phyloP scores from a whole-genome alignment of 2,113 vertebrate genomes.

The Columba janthina region DNA sequence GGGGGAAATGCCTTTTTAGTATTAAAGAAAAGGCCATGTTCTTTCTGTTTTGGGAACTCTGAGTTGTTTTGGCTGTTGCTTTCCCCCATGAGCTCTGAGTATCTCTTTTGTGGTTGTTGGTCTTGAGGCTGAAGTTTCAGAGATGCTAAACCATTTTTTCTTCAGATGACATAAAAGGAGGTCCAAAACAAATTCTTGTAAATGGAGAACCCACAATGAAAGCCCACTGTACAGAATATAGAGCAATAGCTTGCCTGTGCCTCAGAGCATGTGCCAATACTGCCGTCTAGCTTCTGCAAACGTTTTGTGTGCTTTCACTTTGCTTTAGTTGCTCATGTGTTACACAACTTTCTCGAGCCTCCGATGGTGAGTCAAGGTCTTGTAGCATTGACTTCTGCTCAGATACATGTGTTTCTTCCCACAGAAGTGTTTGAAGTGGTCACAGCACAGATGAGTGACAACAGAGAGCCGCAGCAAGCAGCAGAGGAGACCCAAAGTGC shows the following conservation, averaged over 20 bases:
- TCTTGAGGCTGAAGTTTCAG: background rate
- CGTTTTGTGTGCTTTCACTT: background rate
- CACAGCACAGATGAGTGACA: fast-evolving
- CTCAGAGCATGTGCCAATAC: background rate
- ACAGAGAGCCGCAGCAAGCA: background rate
- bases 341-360: background rate
- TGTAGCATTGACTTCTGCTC: background rate
- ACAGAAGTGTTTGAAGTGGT: background rate
- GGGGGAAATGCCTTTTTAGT: background rate
- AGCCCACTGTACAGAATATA: background rate
- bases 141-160: background rate
- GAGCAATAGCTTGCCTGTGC: background rate
- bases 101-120: background rate
- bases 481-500: background rate
- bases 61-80: background rate
- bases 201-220: fast-evolving
- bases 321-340: fast-evolving
- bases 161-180: background rate
- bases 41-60: background rate
- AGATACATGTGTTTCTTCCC: background rate
- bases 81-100: background rate
- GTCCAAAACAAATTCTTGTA: background rate
- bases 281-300: background rate
- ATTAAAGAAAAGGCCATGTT: background rate
- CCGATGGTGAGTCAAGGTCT: fast-evolving